Evolutionary conservation across 2,113 vertebrate genomes (phyloP), one percentile per base, ranked within the genome.

Genomic region (Camelus dromedarius): DNA sequence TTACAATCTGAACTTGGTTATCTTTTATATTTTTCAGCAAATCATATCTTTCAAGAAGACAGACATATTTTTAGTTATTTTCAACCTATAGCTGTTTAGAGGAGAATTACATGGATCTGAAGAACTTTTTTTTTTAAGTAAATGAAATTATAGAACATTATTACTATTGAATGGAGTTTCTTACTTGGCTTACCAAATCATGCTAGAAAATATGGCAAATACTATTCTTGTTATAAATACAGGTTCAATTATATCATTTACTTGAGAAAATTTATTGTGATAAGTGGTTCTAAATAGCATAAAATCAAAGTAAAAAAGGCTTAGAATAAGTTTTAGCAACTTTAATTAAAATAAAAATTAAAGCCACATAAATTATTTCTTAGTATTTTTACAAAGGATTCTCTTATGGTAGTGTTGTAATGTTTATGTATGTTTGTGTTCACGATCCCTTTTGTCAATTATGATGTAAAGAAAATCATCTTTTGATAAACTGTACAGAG

Each of bases 261-360:
- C 52, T 76, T 86, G 58, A 70, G 22, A 77, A 6, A 35, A 72
- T 64, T 89, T 94, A 8, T 76, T 95, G 32, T 92, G n/a, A 38
- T 96, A 22, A 48, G 9, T 54, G 64, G 16, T 67, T 24, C 8
- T 67, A 67, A 85, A 54, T 42, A 76, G 56, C n/a, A 82, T 69
- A 83, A 85, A 93, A 64, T 62, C 2, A 92, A 94, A 84, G 52
- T 28, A 54, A 80, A 86, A 92, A 38, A 48, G 19, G 60, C 82
- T 92, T 95, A 76, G 48, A 87, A 30, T 81, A 76, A 56, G 19
- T 79, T 93, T 89, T 93, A 87, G 14, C 42, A 95, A 11, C 24
- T 89, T 95, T 86, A 77, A 80, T 28, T 26, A 77, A 89, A 67
- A 95, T 92, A 89, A 96, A 96, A 97, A 91, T 93, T 54, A 95